Conservation (phyloP, 2,888 invertebrate genomes). For the Limulus polyphemus region DNA sequence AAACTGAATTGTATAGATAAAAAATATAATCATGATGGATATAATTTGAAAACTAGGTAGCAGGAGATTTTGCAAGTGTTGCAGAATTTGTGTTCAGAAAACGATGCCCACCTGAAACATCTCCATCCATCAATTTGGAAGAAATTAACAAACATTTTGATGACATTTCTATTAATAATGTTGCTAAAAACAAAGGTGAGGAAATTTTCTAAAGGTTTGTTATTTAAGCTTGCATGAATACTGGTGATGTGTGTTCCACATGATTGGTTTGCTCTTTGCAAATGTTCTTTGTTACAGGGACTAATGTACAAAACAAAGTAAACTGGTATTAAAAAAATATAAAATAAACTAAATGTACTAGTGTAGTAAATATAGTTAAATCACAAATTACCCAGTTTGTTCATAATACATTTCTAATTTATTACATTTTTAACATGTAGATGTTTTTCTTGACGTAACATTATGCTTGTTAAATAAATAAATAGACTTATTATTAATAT, state of each 20-base stretch:
- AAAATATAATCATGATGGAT: not conserved
- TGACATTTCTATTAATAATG: constrained; percentile 54
- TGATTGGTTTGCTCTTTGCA: too few species aligned
- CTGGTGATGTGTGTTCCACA: too few species aligned
- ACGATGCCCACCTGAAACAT: constrained; percentile 38
- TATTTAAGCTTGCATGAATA: not conserved
- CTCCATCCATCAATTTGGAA: constrained; percentile 48
- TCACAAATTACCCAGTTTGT: too few species aligned
- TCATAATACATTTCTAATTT: too few species aligned
- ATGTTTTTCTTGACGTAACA: too few species aligned
- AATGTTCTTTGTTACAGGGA: too few species aligned
- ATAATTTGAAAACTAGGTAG: constrained; percentile 31
- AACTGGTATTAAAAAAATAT: not conserved
- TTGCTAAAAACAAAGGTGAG: constrained; percentile 39
- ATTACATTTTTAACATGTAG: too few species aligned
- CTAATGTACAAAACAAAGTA: too few species aligned
- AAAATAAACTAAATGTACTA: not conserved
- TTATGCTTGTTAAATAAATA: too few species aligned
- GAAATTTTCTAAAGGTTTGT: too few species aligned
- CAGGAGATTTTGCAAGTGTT: constrained; percentile 66
- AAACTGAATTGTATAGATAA: not conserved
- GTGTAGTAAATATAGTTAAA: too few species aligned
- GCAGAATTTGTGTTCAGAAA: constrained; percentile 54
- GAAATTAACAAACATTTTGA: constrained; percentile 64
- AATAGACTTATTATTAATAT: too few species aligned